Conservation (phyloP, 2,113 vertebrate species). For the Pachyramphus minor region DNA sequence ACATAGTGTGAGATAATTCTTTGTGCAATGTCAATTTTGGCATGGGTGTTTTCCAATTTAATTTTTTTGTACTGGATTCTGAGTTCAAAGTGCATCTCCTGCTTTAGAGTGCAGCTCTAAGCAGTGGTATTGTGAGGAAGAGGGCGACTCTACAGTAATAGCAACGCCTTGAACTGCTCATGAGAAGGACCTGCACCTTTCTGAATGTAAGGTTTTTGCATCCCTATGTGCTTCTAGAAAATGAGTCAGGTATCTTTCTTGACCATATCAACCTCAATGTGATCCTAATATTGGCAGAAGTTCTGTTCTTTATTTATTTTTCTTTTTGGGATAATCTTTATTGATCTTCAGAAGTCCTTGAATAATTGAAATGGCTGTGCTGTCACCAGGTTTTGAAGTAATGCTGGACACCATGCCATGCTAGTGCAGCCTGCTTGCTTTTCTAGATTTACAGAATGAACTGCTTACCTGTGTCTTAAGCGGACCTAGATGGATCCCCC, state of each 20-base stretch:
- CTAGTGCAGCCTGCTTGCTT: not conserved
- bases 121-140: not conserved
- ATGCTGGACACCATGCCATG: not conserved
- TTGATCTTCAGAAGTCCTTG: not conserved
- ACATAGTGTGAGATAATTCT: not conserved
- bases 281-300: not conserved
- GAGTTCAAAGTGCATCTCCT: not conserved
- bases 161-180: not conserved
- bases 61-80: not conserved
- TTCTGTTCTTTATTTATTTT: not conserved
- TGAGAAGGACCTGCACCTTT: not conserved
- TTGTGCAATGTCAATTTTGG: not conserved
- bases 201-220: not conserved
- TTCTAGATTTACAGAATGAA: not conserved
- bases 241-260: not conserved
- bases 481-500: fast-evolving
- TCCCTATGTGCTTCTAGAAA: not conserved
- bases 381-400: not conserved
- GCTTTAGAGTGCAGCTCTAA: not conserved
- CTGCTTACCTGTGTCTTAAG: not conserved
- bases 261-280: not conserved
- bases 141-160: not conserved
- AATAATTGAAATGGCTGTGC: not conserved
- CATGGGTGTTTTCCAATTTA: not conserved
- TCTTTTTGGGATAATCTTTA: not conserved